phyloP scores from a whole-genome alignment of 2,888 invertebrate species.

The Catonia carolina region DNA sequence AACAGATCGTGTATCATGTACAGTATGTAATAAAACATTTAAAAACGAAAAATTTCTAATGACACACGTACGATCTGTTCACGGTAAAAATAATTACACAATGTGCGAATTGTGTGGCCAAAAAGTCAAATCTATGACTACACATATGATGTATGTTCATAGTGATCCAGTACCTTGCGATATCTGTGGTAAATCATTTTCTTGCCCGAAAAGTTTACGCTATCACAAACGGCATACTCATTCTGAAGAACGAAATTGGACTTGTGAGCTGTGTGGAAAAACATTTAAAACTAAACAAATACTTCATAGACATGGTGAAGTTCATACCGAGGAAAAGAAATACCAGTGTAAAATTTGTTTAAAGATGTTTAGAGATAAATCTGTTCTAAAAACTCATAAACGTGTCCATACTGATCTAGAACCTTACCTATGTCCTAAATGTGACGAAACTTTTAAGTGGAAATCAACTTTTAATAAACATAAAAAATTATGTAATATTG shows the following conservation, averaged over 20 bases:
- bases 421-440: too few species aligned
- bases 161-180: not conserved
- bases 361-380: too few species aligned
- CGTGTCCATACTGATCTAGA: too few species aligned
- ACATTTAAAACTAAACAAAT: not conserved
- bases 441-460: too few species aligned
- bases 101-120: not conserved
- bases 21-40: not conserved
- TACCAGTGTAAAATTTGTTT: not conserved
- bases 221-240: not conserved
- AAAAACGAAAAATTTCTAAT: not conserved
- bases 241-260: not conserved
- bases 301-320: not conserved
- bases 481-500: too few species aligned
- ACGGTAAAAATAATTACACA: too few species aligned
- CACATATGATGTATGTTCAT: too few species aligned
- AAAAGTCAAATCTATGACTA: not conserved
- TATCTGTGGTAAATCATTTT: constrained; percentile 10
- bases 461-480: too few species aligned
- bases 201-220: not conserved
- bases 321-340: not conserved
- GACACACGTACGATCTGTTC: not conserved
- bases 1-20: too few species aligned
- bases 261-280: constrained; percentile 1
- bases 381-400: not conserved